Conservation (phyloP, 2,797 vertebrate species). For the Lacerta bilineata region DNA sequence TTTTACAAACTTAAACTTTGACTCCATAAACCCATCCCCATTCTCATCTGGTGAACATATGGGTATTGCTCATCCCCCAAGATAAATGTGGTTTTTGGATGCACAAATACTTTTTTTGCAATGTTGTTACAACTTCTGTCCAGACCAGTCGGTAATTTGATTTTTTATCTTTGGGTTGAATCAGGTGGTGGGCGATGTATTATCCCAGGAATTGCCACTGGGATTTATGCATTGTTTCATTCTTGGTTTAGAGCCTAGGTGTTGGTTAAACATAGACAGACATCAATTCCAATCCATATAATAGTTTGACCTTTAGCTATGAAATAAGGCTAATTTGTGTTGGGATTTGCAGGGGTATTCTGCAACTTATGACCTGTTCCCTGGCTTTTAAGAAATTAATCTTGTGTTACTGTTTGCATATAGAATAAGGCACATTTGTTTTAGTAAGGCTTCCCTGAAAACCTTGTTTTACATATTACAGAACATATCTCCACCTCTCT, state of each 20-base stretch:
- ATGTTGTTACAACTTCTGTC: constrained; percentile 58
- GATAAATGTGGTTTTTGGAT: constrained; percentile 52
- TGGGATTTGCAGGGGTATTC: constrained; percentile 14
- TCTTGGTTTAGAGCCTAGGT: constrained; percentile 39
- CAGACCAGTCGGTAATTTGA: constrained; percentile 48
- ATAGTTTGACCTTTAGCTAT: constrained; percentile 47
- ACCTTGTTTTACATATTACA: neutral
- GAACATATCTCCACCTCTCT: neutral
- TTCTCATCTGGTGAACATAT: constrained; percentile 71
- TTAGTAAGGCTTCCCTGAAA: neutral
- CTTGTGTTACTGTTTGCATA: neutral
- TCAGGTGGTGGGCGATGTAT: constrained; percentile 58
- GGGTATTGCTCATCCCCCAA: constrained; percentile 55
- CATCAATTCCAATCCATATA: constrained; percentile 27
- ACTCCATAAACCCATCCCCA: constrained; percentile 40
- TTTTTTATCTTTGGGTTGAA: constrained; percentile 52
- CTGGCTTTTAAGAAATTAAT: constrained; percentile 21
- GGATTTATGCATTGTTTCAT: constrained; percentile 52
- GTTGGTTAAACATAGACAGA: constrained; percentile 50
- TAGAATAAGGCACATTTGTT: constrained; percentile 15
- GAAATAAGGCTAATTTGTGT: constrained; percentile 27
- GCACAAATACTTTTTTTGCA: constrained; percentile 47
- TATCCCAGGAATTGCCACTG: constrained; percentile 50
- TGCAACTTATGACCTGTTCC: neutral
- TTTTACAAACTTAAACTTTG: constrained; percentile 59